These are phyloP conservation scores for Aythya baeri DNA, from an alignment of 2,113 vertebrate species.

Conservation along the genomic window DNA sequence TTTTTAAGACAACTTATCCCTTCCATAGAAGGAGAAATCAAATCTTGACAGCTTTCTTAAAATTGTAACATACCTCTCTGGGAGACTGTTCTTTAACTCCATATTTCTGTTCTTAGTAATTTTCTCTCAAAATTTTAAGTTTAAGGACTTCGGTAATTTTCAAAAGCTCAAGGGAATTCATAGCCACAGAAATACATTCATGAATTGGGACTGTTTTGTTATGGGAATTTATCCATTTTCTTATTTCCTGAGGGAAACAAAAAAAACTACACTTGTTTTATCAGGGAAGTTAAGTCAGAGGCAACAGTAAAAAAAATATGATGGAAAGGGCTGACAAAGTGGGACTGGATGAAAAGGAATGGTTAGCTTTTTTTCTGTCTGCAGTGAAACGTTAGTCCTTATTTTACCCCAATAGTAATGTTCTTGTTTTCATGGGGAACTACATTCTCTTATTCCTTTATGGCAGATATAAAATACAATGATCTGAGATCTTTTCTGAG, in stretches of 20 bases:
- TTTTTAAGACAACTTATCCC: not conserved
- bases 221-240: conserved; percentile 4
- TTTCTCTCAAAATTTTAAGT: not conserved
- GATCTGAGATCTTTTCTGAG: not conserved
- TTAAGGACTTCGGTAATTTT: not conserved
- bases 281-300: not conserved
- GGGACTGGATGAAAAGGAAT: not conserved
- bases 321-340: not conserved
- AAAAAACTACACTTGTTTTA: not conserved
- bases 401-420: not conserved
- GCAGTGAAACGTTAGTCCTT: not conserved
- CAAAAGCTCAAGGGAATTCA: not conserved
- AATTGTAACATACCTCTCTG: not conserved
- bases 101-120: not conserved
- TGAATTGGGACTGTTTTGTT: not conserved
- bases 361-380: not conserved
- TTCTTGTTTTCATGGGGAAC: not conserved
- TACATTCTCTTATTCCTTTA: not conserved
- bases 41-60: not conserved
- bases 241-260: not conserved
- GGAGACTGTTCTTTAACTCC: not conserved
- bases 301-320: not conserved
- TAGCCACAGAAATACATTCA: not conserved
- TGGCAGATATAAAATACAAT: not conserved
- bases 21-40: conserved; percentile 21